A percentile compares a stretch with the other conserved stretches of the same genome.
phyloP scores from a whole-genome alignment of 1,140 invertebrate genomes.

The Pseudomyrmex cubaensis region DNA sequence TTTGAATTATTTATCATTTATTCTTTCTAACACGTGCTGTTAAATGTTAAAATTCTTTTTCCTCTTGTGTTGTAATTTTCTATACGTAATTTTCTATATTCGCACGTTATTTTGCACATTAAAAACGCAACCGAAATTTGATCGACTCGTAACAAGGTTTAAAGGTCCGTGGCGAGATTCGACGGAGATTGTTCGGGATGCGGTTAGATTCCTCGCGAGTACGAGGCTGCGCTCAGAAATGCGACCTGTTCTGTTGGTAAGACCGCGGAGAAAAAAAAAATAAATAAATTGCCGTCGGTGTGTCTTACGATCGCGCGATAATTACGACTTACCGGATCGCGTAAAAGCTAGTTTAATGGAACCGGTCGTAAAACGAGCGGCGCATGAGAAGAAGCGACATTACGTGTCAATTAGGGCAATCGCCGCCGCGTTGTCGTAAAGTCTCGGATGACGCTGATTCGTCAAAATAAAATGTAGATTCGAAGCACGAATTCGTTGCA shows the following conservation, averaged over 20 bases:
- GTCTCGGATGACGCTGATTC: neutral
- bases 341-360: constrained; percentile 32
- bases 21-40: no score
- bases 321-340: constrained; percentile 41
- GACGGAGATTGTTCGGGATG: constrained; percentile 2
- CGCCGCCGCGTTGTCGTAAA: neutral
- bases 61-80: no score
- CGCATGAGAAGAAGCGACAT: constrained; percentile 13
- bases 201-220: neutral
- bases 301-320: constrained; percentile 39
- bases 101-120: neutral
- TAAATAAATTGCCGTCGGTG: neutral
- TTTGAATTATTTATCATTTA: no score
- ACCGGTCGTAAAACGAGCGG: constrained; percentile 22
- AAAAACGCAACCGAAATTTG: neutral
- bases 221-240: constrained; percentile 11
- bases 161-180: neutral
- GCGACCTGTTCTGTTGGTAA: neutral
- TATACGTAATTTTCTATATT: neutral
- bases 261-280: constrained; percentile 13
- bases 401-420: constrained; percentile 28
- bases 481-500: no score
- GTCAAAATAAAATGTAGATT: neutral
- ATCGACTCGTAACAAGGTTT: neutral
- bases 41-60: no score